A percentile compares a stretch with the other conserved stretches of the same genome.
Conservation (phyloP, 2,888 invertebrate species). For the Tridacna gigas region DNA sequence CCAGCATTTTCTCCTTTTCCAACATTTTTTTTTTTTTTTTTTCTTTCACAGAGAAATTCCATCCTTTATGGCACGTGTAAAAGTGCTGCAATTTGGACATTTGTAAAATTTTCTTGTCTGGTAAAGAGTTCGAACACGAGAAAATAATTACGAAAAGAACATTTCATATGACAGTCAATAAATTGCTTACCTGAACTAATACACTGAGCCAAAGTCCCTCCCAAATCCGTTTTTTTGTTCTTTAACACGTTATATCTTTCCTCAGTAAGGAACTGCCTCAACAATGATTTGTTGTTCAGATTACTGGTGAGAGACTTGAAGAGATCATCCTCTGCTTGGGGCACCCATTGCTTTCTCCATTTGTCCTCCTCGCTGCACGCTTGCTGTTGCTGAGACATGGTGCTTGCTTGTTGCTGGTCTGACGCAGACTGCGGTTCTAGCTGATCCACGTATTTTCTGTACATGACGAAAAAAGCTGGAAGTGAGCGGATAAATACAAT, state of each 20-base stretch:
- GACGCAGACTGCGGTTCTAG: constrained; percentile 48
- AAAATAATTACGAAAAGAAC: neutral
- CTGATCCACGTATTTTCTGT: constrained; percentile 63
- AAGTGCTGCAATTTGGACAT: too few relatives aligned
- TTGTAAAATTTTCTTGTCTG: too few relatives aligned
- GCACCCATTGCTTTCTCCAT: constrained; percentile 54
- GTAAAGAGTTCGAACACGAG: too few relatives aligned
- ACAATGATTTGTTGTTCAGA: constrained; percentile 86
- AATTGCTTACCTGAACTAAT: constrained; percentile 89
- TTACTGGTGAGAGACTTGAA: constrained; percentile 67
- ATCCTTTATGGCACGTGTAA: too few relatives aligned
- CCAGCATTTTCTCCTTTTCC: too few relatives aligned
- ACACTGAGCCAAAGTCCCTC: constrained; percentile 78
- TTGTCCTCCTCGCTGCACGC: constrained; percentile 44
- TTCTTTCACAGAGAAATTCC: too few relatives aligned
- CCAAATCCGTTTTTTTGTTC: constrained; percentile 73
- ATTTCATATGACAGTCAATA: constrained; percentile 10
- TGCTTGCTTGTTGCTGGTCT: constrained; percentile 41
- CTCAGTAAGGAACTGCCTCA: constrained; percentile 88
- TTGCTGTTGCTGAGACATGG: constrained; percentile 6
- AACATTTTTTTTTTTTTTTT: too few relatives aligned
- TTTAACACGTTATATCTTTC: constrained; percentile 71
- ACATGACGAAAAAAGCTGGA: constrained; percentile 52
- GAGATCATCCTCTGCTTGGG: constrained; percentile 58
- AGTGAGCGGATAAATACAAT: constrained; percentile 12